A percentile compares a stretch with the other conserved stretches of the same genome.
Conservation (phyloP, 2,113 vertebrate species). For the Notiomystis cincta region DNA sequence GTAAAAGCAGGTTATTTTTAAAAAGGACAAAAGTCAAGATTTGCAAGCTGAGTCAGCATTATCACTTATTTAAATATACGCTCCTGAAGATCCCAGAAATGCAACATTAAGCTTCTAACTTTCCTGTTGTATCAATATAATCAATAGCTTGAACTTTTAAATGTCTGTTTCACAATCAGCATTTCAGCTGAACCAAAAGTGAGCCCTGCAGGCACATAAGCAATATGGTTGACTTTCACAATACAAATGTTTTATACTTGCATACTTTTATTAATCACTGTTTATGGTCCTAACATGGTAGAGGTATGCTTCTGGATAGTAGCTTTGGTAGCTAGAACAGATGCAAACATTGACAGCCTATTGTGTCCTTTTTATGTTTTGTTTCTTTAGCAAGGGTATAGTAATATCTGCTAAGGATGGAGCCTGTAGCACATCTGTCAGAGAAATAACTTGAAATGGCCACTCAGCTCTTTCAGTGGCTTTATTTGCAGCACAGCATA, state of each 20-base stretch:
- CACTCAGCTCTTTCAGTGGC: neutral
- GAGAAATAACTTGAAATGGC: neutral
- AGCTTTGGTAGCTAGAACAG: neutral
- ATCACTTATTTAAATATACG: neutral
- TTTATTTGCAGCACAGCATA: neutral
- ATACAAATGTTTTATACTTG: neutral
- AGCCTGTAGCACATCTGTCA: neutral
- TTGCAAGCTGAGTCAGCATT: neutral
- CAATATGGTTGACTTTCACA: neutral
- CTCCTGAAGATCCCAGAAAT: neutral
- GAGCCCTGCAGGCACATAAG: neutral
- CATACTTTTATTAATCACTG: neutral
- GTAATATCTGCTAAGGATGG: neutral
- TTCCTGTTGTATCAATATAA: neutral
- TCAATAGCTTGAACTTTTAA: neutral
- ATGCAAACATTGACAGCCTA: neutral
- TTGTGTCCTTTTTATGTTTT: neutral
- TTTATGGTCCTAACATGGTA: no score
- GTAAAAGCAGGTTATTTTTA: neutral
- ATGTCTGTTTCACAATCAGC: neutral
- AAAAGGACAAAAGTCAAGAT: neutral
- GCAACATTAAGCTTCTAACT: neutral
- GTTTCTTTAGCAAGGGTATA: neutral
- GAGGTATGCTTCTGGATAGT: neutral
- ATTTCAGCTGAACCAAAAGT: neutral